Percentiles rank a stretch among this genome's conserved stretches.
These are phyloP conservation scores for Drosophila kikkawai DNA, from an alignment of 1,140 invertebrate genomes.

Conservation along the genomic window DNA sequence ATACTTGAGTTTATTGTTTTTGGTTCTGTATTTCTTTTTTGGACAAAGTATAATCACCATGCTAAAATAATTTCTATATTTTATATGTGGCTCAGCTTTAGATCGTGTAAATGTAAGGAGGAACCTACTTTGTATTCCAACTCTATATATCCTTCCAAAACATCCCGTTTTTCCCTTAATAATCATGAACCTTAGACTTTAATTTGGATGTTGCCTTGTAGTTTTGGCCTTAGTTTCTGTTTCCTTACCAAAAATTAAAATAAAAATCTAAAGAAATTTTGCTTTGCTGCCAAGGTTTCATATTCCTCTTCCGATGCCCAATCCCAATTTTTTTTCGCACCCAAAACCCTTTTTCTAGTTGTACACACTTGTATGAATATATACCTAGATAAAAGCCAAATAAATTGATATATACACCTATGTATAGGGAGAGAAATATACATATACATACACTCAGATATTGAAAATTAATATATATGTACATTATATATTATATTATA, in stretches of 20 bases:
- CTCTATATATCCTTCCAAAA: background rate
- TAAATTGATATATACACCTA: constrained; percentile 24
- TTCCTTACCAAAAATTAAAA: background rate
- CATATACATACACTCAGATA: constrained; percentile 18
- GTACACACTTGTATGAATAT: constrained; percentile 22
- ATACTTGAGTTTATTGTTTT: constrained; percentile 25
- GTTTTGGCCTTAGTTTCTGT: background rate
- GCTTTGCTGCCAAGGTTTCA: constrained; percentile 36
- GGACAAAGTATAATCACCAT: constrained; percentile 69
- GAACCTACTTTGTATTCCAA: background rate
- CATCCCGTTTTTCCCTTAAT: background rate
- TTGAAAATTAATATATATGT: constrained; percentile 15
- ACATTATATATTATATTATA: constrained; percentile 19
- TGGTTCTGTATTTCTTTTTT: constrained; percentile 35
- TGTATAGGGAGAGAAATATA: constrained; percentile 21
- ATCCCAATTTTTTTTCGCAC: constrained; percentile 21
- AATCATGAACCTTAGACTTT: constrained; percentile 1
- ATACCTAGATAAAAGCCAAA: constrained; percentile 29
- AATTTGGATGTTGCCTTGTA: constrained; percentile 20
- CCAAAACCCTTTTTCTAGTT: constrained; percentile 32
- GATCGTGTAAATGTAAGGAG: constrained; percentile 28
- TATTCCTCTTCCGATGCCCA: background rate
- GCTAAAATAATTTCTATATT: constrained; percentile 85
- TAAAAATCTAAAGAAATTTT: background rate
- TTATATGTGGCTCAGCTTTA: constrained; percentile 85